Base-by-base conservation (phyloP, 1,140 invertebrate genomes). In the Chrysoperla carnea region DNA sequence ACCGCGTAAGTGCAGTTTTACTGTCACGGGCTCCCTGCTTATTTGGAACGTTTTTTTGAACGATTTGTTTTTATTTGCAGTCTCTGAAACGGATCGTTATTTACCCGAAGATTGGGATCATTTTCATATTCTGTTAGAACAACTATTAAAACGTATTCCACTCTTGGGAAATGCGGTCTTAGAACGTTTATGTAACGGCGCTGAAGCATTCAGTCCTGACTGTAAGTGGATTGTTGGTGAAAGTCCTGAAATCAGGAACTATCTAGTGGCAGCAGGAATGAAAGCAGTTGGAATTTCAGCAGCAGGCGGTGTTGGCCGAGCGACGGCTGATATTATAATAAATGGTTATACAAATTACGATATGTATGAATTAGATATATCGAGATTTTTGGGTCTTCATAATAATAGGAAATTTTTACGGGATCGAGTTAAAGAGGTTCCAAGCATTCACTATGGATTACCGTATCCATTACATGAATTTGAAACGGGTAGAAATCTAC, bases 251-350 rank as follows among this genome's bases (percentile, higher is more conserved):
- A 82, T 96, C 46, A 69, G 76, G 51, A 96, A 96, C 57, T 99
- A 98, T 63, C 91, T 82, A 59, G 78, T 99, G 14, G 90, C 92
- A 4, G 88, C 90, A 42, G 94, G 92, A 29, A 89, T 96, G 78
- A 93, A 93, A 69, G 92, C 88, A 0, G 81, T 89, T 37, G 91
- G 91, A 15, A 81, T 94, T 38, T 84, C 85, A 7, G 84, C 89
- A 7, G 89, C 90, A 1, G 91, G 91, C 4, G 94, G 93, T 17
- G 81, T 95, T n/a, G 94, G 91, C 1, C 75, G 83, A 53, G 73
- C 86, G 0, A 80, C 91, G 6, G 85, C 88, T 3, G 85, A 97
- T 57, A 77, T 87, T 55, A 92, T 99, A 31, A 69, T 85, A 0
- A 79, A 85, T 48, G 87, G 85, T 0, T 74, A 77, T 42, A 77